phyloP scores from a whole-genome alignment of 2,888 invertebrate genomes.

The Ametastegia equiseti region DNA sequence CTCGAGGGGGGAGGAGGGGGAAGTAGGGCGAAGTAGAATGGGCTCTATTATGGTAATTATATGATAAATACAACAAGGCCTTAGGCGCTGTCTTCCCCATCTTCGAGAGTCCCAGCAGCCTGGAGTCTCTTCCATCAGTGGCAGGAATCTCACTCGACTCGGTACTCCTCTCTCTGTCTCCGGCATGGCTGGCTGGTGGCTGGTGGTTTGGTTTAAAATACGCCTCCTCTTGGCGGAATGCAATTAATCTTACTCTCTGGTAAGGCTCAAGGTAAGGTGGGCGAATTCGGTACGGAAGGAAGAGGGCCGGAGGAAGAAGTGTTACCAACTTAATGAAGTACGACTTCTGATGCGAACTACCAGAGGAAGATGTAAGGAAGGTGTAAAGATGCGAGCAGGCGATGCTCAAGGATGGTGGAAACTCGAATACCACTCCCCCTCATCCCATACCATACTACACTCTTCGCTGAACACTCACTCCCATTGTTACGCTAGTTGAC shows the following conservation, averaged over 20 bases:
- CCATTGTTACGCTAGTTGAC: constrained; percentile 62
- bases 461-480: constrained; percentile 65
- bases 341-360: constrained; percentile 70
- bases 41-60: constrained; percentile 76
- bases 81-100: constrained; percentile 67
- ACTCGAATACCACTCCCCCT: constrained; percentile 16
- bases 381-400: constrained; percentile 53
- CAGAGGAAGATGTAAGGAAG: constrained; percentile 55
- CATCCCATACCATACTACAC: constrained; percentile 47
- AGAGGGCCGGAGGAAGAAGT: constrained; percentile 67
- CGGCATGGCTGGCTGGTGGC: constrained; percentile 54
- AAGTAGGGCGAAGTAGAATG: constrained; percentile 56
- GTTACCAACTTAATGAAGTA: constrained; percentile 74
- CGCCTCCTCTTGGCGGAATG: constrained; percentile 70
- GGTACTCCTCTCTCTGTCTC: constrained; percentile 55
- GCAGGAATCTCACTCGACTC: constrained; percentile 67
- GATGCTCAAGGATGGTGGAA: constrained; percentile 59
- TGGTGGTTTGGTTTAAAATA: constrained; percentile 71
- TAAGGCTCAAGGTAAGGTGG: constrained; percentile 35
- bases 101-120: constrained; percentile 53
- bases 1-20: constrained; percentile 57
- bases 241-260: constrained; percentile 73
- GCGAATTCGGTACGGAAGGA: constrained; percentile 4
- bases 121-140: constrained; percentile 67
- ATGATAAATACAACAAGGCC: constrained; percentile 76